Evolutionary conservation across 53 echinoderm and acorn worm genomes (phyloP), one percentile per base, ranked within the genome.

Genomic region (Zoroaster sp.): DNA sequence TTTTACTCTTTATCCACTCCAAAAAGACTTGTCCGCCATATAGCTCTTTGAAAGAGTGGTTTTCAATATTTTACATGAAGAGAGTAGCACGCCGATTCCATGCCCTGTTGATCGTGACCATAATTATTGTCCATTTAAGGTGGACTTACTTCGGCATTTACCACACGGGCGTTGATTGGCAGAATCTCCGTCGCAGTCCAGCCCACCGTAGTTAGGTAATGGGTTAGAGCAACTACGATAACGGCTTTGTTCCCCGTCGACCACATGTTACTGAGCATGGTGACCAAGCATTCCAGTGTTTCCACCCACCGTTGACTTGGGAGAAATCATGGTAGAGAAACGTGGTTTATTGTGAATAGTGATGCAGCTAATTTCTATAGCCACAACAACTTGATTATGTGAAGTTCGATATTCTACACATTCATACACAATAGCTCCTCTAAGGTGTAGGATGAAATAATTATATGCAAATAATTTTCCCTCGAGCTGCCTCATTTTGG

Each of bases 281-380:
- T 11, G 81, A 75, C 95, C 95, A 95, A 30, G 77, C 35, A 15
- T 54, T 66, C 95, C 95, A 95, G 3, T 83, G 51, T 30, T 67
- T 54, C 95, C 95, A 95, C 0, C 72, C 71, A 3, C 94, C 94
- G 66, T 94, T 35, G 69, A 94, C 94, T 94, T 4, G 6, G 5
- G 13, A 44, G 6, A n/a, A n/a, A n/a, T n/a, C n/a, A n/a, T n/a
- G n/a, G n/a, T n/a, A n/a, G n/a, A n/a, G n/a, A n/a, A n/a, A n/a
- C n/a, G n/a, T n/a, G n/a, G n/a, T n/a, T n/a, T n/a, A n/a, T n/a
- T n/a, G n/a, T n/a, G n/a, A n/a, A n/a, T n/a, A 83, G 36, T 8
- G 40, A 2, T 13, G 32, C 33, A 33, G 25, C 20, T 68, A 54
- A 54, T 4, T 20, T 6, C 0, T 20, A 54, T 20, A 5, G 8